Conservation (phyloP, 2,888 invertebrate species). For the Sarcophaga variegata region DNA sequence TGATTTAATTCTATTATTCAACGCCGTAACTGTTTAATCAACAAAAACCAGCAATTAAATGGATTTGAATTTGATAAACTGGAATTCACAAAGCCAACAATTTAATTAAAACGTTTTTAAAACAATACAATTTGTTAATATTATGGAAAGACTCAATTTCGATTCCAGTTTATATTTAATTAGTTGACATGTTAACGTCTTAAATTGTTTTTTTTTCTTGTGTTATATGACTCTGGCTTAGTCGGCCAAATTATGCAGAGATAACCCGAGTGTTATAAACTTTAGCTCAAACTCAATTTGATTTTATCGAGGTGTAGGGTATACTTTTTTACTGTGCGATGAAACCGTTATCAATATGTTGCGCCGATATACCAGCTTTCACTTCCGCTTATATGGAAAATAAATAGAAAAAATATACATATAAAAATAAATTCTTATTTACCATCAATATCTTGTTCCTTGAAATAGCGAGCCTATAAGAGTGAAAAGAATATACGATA, state of each 20-base stretch:
- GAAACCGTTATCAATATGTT: neutral
- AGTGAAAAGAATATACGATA: constrained; percentile 39
- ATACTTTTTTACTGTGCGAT: neutral
- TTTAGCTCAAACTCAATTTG: neutral
- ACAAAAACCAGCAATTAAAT: too few relatives aligned
- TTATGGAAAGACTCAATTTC: too few relatives aligned
- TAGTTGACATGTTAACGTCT: too few relatives aligned
- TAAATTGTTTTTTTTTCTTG: too few relatives aligned
- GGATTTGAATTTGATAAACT: too few relatives aligned
- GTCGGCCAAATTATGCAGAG: neutral
- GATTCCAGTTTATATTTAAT: too few relatives aligned
- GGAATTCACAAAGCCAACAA: too few relatives aligned
- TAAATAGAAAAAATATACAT: neutral
- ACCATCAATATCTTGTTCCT: constrained; percentile 98
- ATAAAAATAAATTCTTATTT: constrained; percentile 78
- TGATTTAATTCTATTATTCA: too few relatives aligned
- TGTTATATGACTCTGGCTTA: neutral
- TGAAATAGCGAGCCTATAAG: constrained; percentile 94
- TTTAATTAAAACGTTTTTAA: too few relatives aligned
- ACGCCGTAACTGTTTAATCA: too few relatives aligned
- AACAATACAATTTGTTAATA: too few relatives aligned
- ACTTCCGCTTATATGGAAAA: constrained; percentile 42
- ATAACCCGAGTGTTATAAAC: neutral
- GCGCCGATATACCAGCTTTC: constrained; percentile 43
- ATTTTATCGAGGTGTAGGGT: neutral